Percentiles rank a stretch among this genome's conserved stretches.
These are phyloP conservation scores for Oligia strigilis DNA, from an alignment of 2,888 invertebrate species.

Conservation along the genomic window DNA sequence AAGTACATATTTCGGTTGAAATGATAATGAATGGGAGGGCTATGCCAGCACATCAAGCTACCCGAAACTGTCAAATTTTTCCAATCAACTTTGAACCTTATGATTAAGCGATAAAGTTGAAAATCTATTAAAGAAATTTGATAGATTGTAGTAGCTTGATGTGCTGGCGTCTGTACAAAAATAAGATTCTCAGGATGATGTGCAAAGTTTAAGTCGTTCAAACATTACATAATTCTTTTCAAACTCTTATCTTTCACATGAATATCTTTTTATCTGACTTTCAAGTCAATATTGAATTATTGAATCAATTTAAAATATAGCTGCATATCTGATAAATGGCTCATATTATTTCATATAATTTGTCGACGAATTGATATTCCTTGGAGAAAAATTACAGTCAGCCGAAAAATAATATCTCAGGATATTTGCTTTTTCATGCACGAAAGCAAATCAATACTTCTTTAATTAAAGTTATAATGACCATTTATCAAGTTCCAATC, in stretches of 20 bases:
- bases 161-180: no score
- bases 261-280: not conserved
- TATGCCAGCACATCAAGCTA: not conserved
- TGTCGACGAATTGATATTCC: slow-evolving; percentile 17
- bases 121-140: no score
- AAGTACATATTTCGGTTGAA: not conserved
- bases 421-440: not conserved
- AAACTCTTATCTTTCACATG: not conserved
- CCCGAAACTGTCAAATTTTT: no score
- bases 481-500: slow-evolving; percentile 33
- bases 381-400: not conserved
- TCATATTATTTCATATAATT: not conserved
- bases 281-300: not conserved
- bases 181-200: not conserved
- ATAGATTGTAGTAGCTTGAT: no score
- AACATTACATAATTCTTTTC: not conserved
- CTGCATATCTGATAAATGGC: not conserved
- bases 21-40: not conserved
- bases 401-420: not conserved
- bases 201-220: not conserved
- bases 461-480: slow-evolving; percentile 14
- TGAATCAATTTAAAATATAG: not conserved
- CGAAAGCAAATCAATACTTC: not conserved
- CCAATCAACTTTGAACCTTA: no score
- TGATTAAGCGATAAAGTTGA: no score